Evolutionary conservation across 2,797 vertebrate species (phyloP), one percentile per base, ranked within the genome.

Genomic region (Arctocebus calabarensis): DNA sequence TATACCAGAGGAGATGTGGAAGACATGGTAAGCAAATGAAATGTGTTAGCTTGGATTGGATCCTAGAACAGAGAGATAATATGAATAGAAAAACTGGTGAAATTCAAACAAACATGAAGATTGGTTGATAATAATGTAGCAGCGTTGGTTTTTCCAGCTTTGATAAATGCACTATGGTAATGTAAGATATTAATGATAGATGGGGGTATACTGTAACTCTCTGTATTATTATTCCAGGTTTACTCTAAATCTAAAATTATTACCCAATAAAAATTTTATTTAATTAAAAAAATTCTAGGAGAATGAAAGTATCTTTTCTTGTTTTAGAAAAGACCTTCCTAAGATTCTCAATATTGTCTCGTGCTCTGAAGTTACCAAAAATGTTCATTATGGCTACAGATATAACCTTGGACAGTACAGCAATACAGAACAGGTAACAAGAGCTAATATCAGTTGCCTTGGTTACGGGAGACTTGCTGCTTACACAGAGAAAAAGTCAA

Each of bases 401-500:
- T 79, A 82, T 32, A 68, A 62, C 57, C 45, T 62, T 85, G 70
- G 84, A 45, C n/a, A 52, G 25, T 8, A 23, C 23, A 45, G 27
- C 62, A 48, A 2, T 57, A 37, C 6, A 23, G 43, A 91, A 14
- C 40, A 71, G 59, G 57, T 74, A 78, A 90, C 34, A 43, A 70
- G 93, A 81, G 84, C 40, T 59, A 66, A 9, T 32, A 55, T 25
- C 29, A 12, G 77, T 93, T 89, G 88, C 82, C 78, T 85, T 88
- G 93, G 94, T 92, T 91, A 96, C 43, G 37, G 71, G 52, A 68
- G 57, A 88, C 45, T 91, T 84, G n/a, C 20, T 83, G 52, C 78
- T 94, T 93, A 84, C n/a, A 77, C 37, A 91, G 52, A 59, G 64
- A 91, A 48, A 92, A 94, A 90, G 84, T 90, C 92, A 75, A 32